These are phyloP conservation scores for Latrodectus hesperus DNA, from an alignment of 2,888 invertebrate genomes.

Conservation along the genomic window DNA sequence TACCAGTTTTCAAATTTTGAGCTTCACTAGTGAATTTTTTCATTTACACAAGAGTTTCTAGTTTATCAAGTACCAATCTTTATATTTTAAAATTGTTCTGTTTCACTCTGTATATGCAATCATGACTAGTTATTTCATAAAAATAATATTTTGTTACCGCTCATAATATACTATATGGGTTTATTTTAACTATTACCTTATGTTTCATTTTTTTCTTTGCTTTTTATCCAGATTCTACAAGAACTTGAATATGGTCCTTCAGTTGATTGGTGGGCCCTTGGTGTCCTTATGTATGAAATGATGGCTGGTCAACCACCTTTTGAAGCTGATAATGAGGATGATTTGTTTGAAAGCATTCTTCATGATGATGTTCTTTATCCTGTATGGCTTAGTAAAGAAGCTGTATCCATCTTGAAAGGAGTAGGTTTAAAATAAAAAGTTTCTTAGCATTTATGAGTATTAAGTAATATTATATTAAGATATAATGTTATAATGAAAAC, in stretches of 20 bases:
- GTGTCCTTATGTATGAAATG: conserved; percentile 99
- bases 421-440: conserved; percentile 24
- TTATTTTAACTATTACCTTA: no score
- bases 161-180: no score
- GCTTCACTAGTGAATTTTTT: no score
- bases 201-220: neutral
- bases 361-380: conserved; percentile 99
- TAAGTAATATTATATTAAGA: no score
- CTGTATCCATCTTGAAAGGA: conserved; percentile 90
- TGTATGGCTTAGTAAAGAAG: conserved; percentile 96
- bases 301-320: conserved; percentile 92
- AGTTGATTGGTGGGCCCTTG: conserved; percentile 92
- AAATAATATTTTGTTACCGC: no score
- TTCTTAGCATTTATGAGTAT: neutral
- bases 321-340: conserved; percentile 99
- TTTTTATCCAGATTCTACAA: conserved; percentile 82
- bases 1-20: no score
- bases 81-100: no score
- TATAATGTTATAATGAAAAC: no score
- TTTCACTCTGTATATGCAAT: no score
- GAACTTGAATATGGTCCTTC: conserved; percentile 85
- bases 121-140: no score
- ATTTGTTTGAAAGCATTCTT: conserved; percentile 97
- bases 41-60: no score
- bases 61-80: no score